Evolutionary conservation across 2,113 vertebrate species (phyloP), one percentile per base, ranked within the genome.

Genomic region (Corydoras maculifer): DNA sequence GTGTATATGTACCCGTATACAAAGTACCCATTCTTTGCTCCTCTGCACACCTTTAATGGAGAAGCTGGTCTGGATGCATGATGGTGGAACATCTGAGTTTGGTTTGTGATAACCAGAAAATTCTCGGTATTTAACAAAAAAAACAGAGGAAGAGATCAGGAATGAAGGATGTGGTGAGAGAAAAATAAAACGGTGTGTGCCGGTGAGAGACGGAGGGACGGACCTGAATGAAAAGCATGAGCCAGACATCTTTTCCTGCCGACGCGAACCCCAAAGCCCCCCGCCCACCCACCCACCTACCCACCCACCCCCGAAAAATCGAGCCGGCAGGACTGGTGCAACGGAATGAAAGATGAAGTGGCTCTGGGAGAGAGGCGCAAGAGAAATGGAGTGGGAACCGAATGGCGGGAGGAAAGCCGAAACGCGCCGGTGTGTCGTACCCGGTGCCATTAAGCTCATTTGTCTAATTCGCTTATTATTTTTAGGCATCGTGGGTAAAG

Each of bases 31-130:
- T 25, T 25, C 18, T 25, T 25, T 43, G 7, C 35, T 43, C 35
- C 35, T 4, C 35, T 43, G 35, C 35, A 43, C 35, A 43, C 35
- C 35, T 43, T 43, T 43, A 43, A 43, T 43, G 35, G 4, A 43
- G 7, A 2, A 43, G 35, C 35, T 43, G 35, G 35, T 43, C 35
- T 89, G 86, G 84, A 89, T 89, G 89, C 83, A 87, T 90, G 74
- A 80, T 55, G 81, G 75, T 84, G 83, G 82, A 43, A 43, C 84
- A 84, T 72, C n/a, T 31, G 74, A 68, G 82, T 87, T 86, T 86
- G 87, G 89, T 86, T 89, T 86, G 84, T 85, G 83, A 84, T 83
- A 81, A 84, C 73, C 80, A 85, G 79, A 87, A 83, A 79, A 82
- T 18, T 43, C 61, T 18, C 58, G 10, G 57, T 13, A 78, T 84